Evolutionary conservation across 2,797 vertebrate genomes (phyloP), one percentile per base, ranked within the genome.

Genomic region (Hemitrygon akajei): DNA sequence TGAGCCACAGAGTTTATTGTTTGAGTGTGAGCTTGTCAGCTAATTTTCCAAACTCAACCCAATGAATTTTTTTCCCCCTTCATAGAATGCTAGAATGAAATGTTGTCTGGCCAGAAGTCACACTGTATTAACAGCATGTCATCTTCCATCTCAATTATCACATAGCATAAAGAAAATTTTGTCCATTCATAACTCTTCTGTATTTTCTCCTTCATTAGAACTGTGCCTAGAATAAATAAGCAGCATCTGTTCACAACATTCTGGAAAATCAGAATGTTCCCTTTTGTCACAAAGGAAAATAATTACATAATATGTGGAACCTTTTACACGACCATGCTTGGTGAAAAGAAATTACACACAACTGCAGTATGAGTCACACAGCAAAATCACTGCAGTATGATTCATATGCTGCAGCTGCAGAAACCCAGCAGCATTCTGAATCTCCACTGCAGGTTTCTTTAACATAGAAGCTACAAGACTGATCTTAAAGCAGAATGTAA

Each of bases 321-420:
- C 69, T 73, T 75, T 56, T 93, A 30, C 91, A 47, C 71, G 75
- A 27, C 91, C 73, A 93, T 76, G 40, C 47, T 93, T 73, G 73
- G 69, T 93, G 37, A 93, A 93, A 93, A 76, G 27, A 75, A 93
- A 73, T 76, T 75, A 40, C 91, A 56, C 47, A 75, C 16, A 47
- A 93, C 91, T 93, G 71, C 91, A 93, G 91, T 93, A 18, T 93
- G 91, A 93, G 91, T 93, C 91, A 93, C 91, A 93, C 40, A 76
- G 40, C 71, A 93, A 93, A 75, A 93, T 25, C 25, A 75, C 91
- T 93, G 91, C 91, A 93, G 91, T 93, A 93, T 93, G 91, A 93
- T 93, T 93, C 91, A 93, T 93, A 91, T 58, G 40, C 71, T 93
- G 91, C 71, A 93, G 37, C 93, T 93, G 71, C 73, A 76, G 71